Conservation (phyloP, 1,140 invertebrate species). For the Trinorchestia longiramus region DNA sequence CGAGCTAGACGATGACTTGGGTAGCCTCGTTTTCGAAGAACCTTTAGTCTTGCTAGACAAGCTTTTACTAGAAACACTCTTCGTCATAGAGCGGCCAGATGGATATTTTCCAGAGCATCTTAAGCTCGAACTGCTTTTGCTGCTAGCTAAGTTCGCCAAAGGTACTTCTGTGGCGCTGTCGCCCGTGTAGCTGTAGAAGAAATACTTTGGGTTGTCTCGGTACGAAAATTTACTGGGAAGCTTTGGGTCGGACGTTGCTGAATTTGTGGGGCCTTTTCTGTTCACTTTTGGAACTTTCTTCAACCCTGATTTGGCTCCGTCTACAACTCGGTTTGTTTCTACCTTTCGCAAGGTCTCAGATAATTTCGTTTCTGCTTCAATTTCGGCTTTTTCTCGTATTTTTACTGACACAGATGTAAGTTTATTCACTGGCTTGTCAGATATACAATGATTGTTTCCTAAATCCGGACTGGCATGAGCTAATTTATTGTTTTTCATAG, state of each 20-base stretch:
- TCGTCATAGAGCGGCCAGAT: background rate
- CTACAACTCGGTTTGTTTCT: background rate
- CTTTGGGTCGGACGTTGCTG: background rate
- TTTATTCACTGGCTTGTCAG: background rate
- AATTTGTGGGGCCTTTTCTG: background rate
- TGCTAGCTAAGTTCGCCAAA: constrained; percentile 8
- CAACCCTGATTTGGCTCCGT: background rate
- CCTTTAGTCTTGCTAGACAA: constrained; percentile 10
- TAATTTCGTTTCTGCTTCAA: background rate
- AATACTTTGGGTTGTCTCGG: constrained; percentile 31
- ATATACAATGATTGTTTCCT: background rate
- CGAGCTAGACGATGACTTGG: constrained; percentile 20
- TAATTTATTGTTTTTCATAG: background rate
- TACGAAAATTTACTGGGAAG: constrained; percentile 16
- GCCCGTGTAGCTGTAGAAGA: constrained; percentile 40
- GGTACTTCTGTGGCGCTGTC: constrained; percentile 28
- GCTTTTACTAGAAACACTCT: constrained; percentile 40
- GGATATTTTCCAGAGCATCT: background rate
- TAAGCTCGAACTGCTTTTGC: constrained; percentile 14
- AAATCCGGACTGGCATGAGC: background rate
- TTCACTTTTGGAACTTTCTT: background rate
- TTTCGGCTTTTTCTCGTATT: background rate
- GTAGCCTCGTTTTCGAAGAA: background rate
- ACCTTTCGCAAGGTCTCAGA: background rate
- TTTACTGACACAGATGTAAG: background rate